phyloP scores from a whole-genome alignment of 2,888 invertebrate species.

The Macroteleia sp. region DNA sequence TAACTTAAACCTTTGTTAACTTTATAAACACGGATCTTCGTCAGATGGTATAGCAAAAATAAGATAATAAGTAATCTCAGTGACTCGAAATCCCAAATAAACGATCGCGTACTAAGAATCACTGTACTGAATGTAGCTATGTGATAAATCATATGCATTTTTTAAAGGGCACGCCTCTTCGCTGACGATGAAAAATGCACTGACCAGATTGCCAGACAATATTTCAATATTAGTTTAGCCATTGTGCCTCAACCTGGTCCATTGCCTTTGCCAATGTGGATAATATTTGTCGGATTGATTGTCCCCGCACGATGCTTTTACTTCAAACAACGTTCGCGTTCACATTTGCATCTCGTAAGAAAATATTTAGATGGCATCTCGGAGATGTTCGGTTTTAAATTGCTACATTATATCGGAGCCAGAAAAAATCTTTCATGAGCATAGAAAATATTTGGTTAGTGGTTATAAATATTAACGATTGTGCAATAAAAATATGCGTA shows the following conservation, averaged over 20 bases:
- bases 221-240: conserved; percentile 83
- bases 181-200: conserved; percentile 80
- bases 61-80: conserved; percentile 54
- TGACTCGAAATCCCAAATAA: conserved; percentile 44
- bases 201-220: conserved; percentile 77
- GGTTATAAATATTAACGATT: conserved; percentile 8
- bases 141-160: conserved; percentile 80
- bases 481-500: not conserved
- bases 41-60: conserved; percentile 16
- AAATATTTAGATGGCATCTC: conserved; percentile 47
- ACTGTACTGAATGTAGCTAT: too few species aligned
- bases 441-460: conserved; percentile 9
- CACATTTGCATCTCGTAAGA: conserved; percentile 36
- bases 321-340: conserved; percentile 41
- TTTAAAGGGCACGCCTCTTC: conserved; percentile 78
- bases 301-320: conserved; percentile 63
- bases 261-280: conserved; percentile 59
- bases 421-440: not conserved
- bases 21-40: too few species aligned
- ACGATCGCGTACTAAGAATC: conserved; percentile 72
- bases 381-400: not conserved
- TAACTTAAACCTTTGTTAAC: too few species aligned
- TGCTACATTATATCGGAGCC: conserved; percentile 17
- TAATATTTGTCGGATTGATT: conserved; percentile 68
- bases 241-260: conserved; percentile 71